Percentiles rank a stretch among this genome's conserved stretches.
Conservation (phyloP, 2,797 vertebrate genomes). For the Vireo griseus region DNA sequence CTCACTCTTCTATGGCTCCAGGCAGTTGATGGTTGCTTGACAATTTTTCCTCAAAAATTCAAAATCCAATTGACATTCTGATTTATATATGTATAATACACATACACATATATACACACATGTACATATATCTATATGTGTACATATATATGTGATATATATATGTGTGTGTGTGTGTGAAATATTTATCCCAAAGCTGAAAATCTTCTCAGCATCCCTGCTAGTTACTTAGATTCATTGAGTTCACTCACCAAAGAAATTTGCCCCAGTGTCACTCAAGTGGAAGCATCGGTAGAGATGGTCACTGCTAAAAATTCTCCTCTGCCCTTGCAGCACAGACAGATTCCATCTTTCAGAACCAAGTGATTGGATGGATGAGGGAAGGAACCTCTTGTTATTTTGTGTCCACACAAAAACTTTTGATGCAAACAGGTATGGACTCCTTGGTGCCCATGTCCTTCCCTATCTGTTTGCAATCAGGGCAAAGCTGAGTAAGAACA, state of each 20-base stretch:
- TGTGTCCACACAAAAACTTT: background rate
- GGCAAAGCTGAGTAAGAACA: background rate
- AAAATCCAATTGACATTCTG: background rate
- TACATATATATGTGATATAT: accelerated
- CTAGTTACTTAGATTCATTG: background rate
- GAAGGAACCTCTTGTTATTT: constrained; percentile 3
- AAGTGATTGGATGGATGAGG: background rate
- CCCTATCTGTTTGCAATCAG: constrained; percentile 6
- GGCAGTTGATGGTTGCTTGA: background rate
- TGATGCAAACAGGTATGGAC: background rate
- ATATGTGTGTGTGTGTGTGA: background rate
- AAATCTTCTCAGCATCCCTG: background rate
- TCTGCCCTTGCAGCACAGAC: background rate
- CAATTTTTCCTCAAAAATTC: background rate
- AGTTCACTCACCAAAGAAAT: background rate
- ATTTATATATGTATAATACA: accelerated
- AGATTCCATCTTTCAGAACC: background rate
- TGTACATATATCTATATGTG: background rate
- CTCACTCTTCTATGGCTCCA: background rate
- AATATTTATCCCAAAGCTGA: background rate
- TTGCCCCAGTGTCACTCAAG: background rate
- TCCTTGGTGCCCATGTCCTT: background rate
- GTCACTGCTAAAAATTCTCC: background rate
- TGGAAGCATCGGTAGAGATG: background rate
- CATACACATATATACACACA: accelerated